A percentile compares a stretch with the other conserved stretches of the same genome.
Conservation (phyloP, 2,113 vertebrate species). For the Oxyura jamaicensis region DNA sequence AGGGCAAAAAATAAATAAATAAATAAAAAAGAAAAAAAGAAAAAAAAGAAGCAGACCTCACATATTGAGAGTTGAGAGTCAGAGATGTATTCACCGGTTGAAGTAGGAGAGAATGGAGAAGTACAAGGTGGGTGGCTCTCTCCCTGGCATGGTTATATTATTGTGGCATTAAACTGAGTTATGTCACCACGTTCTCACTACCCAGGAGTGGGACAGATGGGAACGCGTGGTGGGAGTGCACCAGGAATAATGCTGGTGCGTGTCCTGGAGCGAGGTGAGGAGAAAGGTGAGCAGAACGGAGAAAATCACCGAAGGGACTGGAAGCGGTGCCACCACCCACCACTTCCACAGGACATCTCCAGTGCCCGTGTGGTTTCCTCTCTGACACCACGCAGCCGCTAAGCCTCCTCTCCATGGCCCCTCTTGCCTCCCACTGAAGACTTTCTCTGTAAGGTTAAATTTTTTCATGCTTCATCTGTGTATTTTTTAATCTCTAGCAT, state of each 20-base stretch:
- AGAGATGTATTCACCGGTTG: not conserved
- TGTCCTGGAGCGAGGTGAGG: not conserved
- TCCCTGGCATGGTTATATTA: not conserved
- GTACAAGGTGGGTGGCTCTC: conserved; percentile 44
- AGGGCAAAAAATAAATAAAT: no score
- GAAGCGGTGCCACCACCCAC: not conserved
- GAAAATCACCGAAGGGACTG: rapidly evolving
- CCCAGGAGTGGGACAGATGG: conserved; percentile 51
- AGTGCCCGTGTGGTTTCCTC: not conserved
- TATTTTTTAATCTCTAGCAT: not conserved
- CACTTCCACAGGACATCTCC: not conserved
- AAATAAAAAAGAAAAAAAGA: no score
- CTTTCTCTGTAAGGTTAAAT: not conserved
- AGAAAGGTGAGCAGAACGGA: not conserved
- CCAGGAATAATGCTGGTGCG: not conserved
- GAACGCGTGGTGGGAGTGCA: conserved; percentile 9
- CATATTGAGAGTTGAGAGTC: not conserved
- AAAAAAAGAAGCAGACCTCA: not conserved
- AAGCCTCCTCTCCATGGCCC: not conserved
- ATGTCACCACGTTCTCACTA: conserved; percentile 50
- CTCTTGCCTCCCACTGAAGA: not conserved
- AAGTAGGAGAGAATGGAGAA: not conserved
- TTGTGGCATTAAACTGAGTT: conserved; percentile 17
- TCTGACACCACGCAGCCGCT: rapidly evolving
- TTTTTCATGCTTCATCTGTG: not conserved